Base-by-base conservation (phyloP, 2,797 vertebrate species). In the Lithobates pipiens region DNA sequence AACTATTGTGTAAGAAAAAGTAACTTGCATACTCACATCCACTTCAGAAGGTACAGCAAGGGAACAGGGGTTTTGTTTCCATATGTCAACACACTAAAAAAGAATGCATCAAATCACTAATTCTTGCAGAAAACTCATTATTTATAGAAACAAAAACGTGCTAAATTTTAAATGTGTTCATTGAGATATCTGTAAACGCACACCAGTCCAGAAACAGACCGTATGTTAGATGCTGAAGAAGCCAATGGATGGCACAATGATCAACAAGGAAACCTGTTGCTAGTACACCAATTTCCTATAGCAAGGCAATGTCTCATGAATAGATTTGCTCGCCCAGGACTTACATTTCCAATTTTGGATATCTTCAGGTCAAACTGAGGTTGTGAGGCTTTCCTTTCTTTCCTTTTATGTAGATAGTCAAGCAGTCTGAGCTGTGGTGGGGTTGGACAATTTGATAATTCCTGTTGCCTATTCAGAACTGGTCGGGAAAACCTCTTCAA, bases 261-360 rank as follows among this genome's bases (percentile, higher is more conserved):
- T 39, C 39, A 39, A 39, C 9, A 39, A 39, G 39, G 39, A 39
- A 39, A 39, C 9, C 10, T 39, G 39, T 39, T 39, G 39, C 39
- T 9, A 9, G 39, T 9, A 39, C 39, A 39, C 39, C 39, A 39
- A 39, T 39, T 39, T 39, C 39, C 39, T 9, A 10, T 9, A 10
- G 39, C 39, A 39, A 39, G 9, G 39, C 9, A 0, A 39, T 39
- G 39, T 10, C 1, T 10, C 39, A 39, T 39, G 5, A 44, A 13
- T 11, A 39, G 0, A 39, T 29, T 72, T 25, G 0, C 11, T 44
- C 2, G 4, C n/a, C 3, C n/a, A 25, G 39, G 10, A 90, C 96
- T 93, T 89, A 99, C 98, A 72, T 98, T 99, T 93, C 98, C 98
- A 88, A 97, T 95, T 93, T 98, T 99, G 89, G 97, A 98, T 93